Evolutionary conservation across 2,888 invertebrate genomes (phyloP), one percentile per base, ranked within the genome.

Genomic region (Yponomeuta malinellus): DNA sequence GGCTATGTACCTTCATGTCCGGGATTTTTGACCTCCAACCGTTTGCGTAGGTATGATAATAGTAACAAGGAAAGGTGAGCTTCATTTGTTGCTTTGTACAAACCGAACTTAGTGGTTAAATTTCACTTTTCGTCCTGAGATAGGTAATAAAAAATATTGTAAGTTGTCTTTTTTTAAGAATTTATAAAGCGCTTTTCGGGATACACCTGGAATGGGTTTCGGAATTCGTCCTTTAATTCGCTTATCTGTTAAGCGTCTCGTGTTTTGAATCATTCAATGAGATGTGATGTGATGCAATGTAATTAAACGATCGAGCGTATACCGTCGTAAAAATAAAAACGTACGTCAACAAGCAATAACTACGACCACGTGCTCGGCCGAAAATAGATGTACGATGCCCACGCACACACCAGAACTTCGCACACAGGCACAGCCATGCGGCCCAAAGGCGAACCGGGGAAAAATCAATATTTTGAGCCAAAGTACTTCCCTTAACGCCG

Each of bases 381-480:
- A 86, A 91, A 91, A 92, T 90, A 91, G 90, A 89, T 78, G 74
- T 81, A 82, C 84, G 77, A 68, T 37, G 77, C 77, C 74, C 81
- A 83, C 85, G 77, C 86, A 84, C 84, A 85, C 78, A 43, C 43
- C 68, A 48, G 33, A 12, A 67, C 68, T 43, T 31, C 77, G 78
- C 74, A 71, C 75, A 79, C 82, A 73, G 76, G 73, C 76, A 72
- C 76, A 72, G 73, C 80, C 81, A 82, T 82, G 83, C 82, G 82
- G 82, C 83, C 82, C 82, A 84, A 78, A 81, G 79, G 80, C 86
- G 63, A 59, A 31, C 70, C 83, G 86, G 86, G 86, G 90, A 90
- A 91, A 92, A 92, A 92, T 92, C 91, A 91, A 92, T 92, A 92
- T 91, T 92, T 90, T 90, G 88, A 92, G 90, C 91, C 90, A 90